Evolutionary conservation across 2,888 invertebrate species (phyloP), one percentile per base, ranked within the genome.

Genomic region (Cremastinae sp.): DNA sequence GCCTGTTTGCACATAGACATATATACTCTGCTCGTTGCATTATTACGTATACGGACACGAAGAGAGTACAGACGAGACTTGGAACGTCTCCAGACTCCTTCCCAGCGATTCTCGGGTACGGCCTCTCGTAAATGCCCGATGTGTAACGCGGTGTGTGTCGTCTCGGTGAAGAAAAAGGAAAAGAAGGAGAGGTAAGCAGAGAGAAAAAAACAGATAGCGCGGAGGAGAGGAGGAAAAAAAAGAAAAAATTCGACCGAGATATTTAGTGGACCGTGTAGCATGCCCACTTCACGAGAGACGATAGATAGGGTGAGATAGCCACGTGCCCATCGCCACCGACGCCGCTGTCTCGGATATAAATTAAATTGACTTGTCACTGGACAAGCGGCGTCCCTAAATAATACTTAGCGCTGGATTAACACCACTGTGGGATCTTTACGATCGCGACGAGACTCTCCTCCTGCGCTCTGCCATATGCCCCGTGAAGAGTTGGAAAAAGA

Each of bases 351-450:
- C 69, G 72, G 74, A 79, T 79, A 86, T 85, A 85, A 86, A 86
- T 86, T 84, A 85, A 83, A 85, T 85, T 81, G 84, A 82, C 83
- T 83, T 83, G 85, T 84, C 84, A 82, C 78, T 79, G 80, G 76
- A 69, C 72, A 69, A 58, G 75, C 76, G 78, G 75, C 79, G 83
- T 73, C 83, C 78, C 81, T 83, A 84, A 86, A 85, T 86, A 86
- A 84, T 84, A 83, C 84, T 83, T 83, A 83, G 80, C 82, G 79
- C 74, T 80, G 83, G 82, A 83, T 85, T 84, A 85, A 81, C 83
- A 74, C 74, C 65, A 69, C 69, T 28, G 47, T 45, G 51, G 41
- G 79, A 73, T 83, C 82, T 82, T 84, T 81, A 79, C 56, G 58
- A 64, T 64, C 64, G 47, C 28, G 37, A 64, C 74, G 77, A 61